Evolutionary conservation across 2,113 vertebrate genomes (phyloP), one percentile per base, ranked within the genome.

Genomic region (Heterocephalus glaber): DNA sequence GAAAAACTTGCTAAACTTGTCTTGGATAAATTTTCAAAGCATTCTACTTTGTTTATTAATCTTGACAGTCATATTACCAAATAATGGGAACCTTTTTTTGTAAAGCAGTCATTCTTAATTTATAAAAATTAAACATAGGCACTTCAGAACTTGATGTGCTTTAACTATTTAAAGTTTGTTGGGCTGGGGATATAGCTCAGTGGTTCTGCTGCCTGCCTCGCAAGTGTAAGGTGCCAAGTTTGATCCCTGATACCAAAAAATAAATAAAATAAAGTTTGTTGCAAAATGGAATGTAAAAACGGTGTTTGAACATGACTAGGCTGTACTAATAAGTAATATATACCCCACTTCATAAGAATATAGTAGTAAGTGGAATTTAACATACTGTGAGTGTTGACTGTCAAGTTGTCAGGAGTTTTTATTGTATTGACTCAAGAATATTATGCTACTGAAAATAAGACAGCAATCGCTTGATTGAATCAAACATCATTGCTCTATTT

Each of bases 101-200:
- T 58, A 61, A 85, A 79, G 47, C 33, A 35, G 3, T 74, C 22
- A 49, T 83, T 90, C 10, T 86, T 35, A 89, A 77, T 92, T 92
- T 79, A 17, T 24, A 79, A 92, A 35, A 95, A 81, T 54, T 74
- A 81, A 72, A 9, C 65, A n/a, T n/a, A 52, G 16, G 20, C 16
- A 76, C 41, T 76, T 76, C 44, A 47, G 28, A 44, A 76, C 26
- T 47, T 76, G 41, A 30, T 47, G 26, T 76, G 24, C 4, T 68
- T 56, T 90, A 52, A n/a, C 66, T 52, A 49, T 72, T 96, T 85
- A 85, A 66, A 87, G 80, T 33, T 30, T 47, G 77, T 35, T 84
- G 10, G n/a, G n/a, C n/a, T n/a, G n/a, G n/a, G n/a, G n/a, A n/a
- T n/a, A n/a, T n/a, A n/a, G n/a, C n/a, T n/a, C n/a, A n/a, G n/a